Conservation (phyloP, 2,113 vertebrate species). For the Eulemur rufifrons region DNA sequence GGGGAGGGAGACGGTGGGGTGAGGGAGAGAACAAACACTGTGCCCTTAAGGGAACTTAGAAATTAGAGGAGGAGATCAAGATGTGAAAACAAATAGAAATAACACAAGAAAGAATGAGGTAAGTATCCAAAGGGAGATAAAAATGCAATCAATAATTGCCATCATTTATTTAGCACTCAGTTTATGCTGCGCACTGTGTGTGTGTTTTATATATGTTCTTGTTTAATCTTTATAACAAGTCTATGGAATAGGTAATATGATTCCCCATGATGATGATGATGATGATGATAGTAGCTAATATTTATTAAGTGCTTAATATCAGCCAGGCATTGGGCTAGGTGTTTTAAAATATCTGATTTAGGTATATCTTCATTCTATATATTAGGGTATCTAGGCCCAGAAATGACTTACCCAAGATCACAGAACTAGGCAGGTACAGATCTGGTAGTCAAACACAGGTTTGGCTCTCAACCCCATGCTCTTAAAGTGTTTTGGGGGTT, state of each 20-base stretch:
- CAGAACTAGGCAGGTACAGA: neutral
- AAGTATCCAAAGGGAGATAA: neutral
- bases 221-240: conserved; percentile 2
- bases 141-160: neutral
- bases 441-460: neutral
- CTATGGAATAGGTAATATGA: neutral
- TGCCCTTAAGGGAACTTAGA: neutral
- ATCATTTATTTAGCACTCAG: conserved; percentile 35
- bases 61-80: neutral
- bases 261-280: neutral
- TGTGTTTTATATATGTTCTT: neutral
- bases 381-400: neutral
- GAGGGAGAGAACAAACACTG: neutral
- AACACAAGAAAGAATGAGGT: conserved; percentile 35
- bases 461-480: neutral
- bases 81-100: conserved; percentile 17
- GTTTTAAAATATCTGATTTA: neutral
- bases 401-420: neutral
- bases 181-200: neutral
- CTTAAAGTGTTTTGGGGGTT: neutral
- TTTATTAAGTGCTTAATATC: conserved; percentile 5
- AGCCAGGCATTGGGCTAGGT: neutral
- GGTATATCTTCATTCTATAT: neutral
- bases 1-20: neutral
- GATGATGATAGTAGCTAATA: neutral